A percentile compares a stretch with the other conserved stretches of the same genome.
These are phyloP conservation scores for Agriopis marginaria DNA, from an alignment of 2,888 invertebrate genomes.

Conservation along the genomic window DNA sequence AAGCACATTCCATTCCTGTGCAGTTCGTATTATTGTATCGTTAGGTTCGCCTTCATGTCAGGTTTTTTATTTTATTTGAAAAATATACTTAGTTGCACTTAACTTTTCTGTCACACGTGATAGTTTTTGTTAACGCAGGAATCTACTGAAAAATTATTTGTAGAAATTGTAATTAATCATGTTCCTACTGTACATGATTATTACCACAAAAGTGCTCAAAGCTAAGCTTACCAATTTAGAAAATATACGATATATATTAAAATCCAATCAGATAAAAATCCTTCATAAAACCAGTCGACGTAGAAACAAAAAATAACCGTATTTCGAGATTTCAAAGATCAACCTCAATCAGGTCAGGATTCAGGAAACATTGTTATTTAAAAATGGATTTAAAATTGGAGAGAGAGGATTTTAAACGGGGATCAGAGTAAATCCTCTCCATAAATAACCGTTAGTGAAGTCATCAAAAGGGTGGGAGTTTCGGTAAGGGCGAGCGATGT, in stretches of 20 bases:
- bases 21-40: too few species aligned
- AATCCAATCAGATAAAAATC: slow-evolving; percentile 45
- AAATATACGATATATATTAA: slow-evolving; percentile 33
- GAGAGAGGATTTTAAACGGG: slow-evolving; percentile 65
- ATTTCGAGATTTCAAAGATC: slow-evolving; percentile 33
- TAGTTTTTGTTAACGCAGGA: too few species aligned
- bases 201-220: too few species aligned
- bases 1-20: too few species aligned
- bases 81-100: too few species aligned
- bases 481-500: slow-evolving; percentile 75
- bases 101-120: too few species aligned
- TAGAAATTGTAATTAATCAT: too few species aligned
- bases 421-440: slow-evolving; percentile 74
- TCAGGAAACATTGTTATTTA: slow-evolving; percentile 55
- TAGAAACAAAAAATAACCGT: slow-evolving; percentile 32
- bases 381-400: slow-evolving; percentile 69
- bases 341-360: slow-evolving; percentile 51
- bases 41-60: too few species aligned
- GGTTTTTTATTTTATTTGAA: too few species aligned
- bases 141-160: too few species aligned
- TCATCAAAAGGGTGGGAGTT: slow-evolving; percentile 82
- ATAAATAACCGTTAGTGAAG: slow-evolving; percentile 85
- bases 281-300: slow-evolving; percentile 10
- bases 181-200: too few species aligned
- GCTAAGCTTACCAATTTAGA: too few species aligned